Base-by-base conservation (phyloP, 1,140 invertebrate species). In the Aphis gossypii region DNA sequence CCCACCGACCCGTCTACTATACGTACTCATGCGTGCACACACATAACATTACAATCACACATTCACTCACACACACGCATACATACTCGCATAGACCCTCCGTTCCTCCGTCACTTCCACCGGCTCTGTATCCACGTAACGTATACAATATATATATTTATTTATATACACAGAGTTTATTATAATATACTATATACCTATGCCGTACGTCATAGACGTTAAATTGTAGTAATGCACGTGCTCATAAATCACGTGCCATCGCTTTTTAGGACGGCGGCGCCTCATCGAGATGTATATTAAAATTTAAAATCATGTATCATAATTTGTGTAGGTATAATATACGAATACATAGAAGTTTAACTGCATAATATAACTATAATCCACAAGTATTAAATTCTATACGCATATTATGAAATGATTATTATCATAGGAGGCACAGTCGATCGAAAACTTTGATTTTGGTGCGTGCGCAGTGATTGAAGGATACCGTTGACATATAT, bases 241-340 rank as follows among this genome's bases (percentile, higher is more conserved):
- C 90, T 92, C 90, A 35, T 92, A 92, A 92, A 92, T 92, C 90
- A 92, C 90, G 90, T 76, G 56, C 44, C 44, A n/a, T 35, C 18
- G 90, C 60, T 68, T 60, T 60, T 68, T 76, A 35, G 8, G 56
- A 35, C 30, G n/a, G n/a, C n/a, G n/a, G 18, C 88, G 21, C 20
- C 38, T 20, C 44, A 0, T 23, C 38, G 83, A 86, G 38, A 41
- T 86, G 41, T 44, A 23, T 86, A 44, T 86, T 86, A 86, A 41
- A 86, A 44, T 30, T 86, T 86, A 86, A 41, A 86, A 44, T 30
- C 38, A 11, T 86, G 23, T 41, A 14, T 86, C 11, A 41, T 86
- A 86, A 38, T 44, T 14, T 9, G 41, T 30, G 11, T 86, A 86
- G 83, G 25, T 83, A 41, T 41, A 25, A 20, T 25, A 18, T 44